A percentile compares a stretch with the other conserved stretches of the same genome.
Conservation (phyloP, 2,888 invertebrate genomes). For the Stenolophus ochropezus region DNA sequence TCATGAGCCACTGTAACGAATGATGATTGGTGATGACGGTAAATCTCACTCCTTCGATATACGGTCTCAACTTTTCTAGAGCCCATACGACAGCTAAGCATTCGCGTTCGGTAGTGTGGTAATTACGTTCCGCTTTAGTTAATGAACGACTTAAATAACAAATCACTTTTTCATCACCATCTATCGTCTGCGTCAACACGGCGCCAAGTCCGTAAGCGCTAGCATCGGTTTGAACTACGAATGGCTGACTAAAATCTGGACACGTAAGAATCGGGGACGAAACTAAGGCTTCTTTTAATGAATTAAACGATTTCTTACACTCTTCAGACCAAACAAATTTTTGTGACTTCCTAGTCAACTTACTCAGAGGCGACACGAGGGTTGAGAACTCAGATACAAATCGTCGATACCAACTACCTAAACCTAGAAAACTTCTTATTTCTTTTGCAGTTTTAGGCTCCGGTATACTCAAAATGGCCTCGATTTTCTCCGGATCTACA, state of each 20-base stretch:
- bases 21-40: neutral
- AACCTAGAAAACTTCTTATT: conserved; percentile 52
- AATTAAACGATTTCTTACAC: neutral
- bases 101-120: neutral
- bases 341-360: neutral
- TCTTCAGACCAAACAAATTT: neutral
- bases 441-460: conserved; percentile 39
- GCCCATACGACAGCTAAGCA: neutral
- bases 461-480: conserved; percentile 59
- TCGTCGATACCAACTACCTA: conserved; percentile 54
- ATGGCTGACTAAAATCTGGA: conserved; percentile 19
- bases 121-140: neutral
- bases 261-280: conserved; percentile 43
- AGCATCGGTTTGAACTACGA: conserved; percentile 36
- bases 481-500: conserved; percentile 60
- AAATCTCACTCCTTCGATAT: neutral
- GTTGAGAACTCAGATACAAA: conserved; percentile 12
- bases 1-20: neutral
- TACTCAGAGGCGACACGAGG: conserved; percentile 11
- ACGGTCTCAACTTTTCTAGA: neutral
- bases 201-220: conserved; percentile 30
- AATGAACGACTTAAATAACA: neutral
- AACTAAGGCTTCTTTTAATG: neutral
- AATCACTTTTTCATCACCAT: neutral
- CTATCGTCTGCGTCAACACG: neutral